Evolutionary conservation across 2,113 vertebrate species (phyloP).

Genomic region (Grammomys dolichurus): DNA sequence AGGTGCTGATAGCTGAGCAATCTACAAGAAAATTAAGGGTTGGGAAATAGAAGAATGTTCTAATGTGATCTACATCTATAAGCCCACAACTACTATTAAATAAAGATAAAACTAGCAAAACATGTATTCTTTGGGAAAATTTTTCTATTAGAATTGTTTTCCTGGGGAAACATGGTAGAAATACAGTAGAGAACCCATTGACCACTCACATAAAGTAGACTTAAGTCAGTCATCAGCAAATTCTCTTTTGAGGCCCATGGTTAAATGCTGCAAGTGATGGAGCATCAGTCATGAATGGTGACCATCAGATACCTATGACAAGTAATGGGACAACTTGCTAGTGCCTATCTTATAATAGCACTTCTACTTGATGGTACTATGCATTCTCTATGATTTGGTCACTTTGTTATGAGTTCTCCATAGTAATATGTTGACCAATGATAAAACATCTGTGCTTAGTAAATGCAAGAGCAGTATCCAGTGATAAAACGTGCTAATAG

Average conservation of each 20-base stretch:
- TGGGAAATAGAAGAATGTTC: neutral
- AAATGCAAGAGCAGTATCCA: neutral
- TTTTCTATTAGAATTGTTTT: neutral
- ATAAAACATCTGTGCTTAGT: neutral
- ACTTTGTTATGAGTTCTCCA: neutral
- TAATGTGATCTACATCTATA: neutral
- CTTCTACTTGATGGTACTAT: neutral
- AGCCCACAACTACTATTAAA: neutral
- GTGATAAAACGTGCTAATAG: neutral
- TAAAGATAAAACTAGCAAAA: neutral
- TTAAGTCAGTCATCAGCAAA: neutral
- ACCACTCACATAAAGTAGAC: neutral
- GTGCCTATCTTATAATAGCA: neutral
- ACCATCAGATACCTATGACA: neutral
- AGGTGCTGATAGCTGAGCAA: neutral
- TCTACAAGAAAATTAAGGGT: neutral
- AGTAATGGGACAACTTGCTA: neutral
- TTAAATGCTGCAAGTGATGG: neutral
- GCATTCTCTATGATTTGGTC: neutral
- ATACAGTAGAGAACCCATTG: neutral
- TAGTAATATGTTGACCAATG: neutral
- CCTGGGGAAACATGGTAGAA: neutral
- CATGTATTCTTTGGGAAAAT: neutral
- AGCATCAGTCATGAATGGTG: neutral
- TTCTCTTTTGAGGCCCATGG: neutral